Evolutionary conservation across 2,888 invertebrate species (phyloP), one percentile per base, ranked within the genome.

Genomic region (Scaptomyza polygonia): DNA sequence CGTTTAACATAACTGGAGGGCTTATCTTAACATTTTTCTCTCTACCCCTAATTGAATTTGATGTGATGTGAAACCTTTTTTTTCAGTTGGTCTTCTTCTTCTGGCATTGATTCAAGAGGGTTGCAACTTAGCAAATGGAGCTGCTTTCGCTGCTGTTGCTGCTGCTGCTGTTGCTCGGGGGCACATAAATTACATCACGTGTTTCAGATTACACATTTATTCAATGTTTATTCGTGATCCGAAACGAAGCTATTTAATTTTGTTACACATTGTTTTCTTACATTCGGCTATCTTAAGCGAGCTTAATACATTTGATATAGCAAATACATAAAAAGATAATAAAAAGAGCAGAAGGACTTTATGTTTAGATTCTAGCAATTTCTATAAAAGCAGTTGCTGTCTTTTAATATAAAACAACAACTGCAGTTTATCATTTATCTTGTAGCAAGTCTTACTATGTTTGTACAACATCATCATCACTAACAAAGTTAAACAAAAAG

Each of bases 141-240:
- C 45, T 45, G 14, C 7, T 16, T 0, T 3, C 16, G 27, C 45
- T 7, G 6, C 4, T 18, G 18, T 5, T 40, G 16, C 8, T 47
- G n/a, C n/a, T 0, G 9, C 45, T 45, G 30, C 30, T n/a, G 4
- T 18, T 65, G 43, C 58, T 55, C 53, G 52, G 65, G 48, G 47
- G 64, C 67, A 62, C 76, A 74, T 79, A 68, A 81, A 85, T 82
- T 63, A 68, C 66, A 77, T 79, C 80, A 82, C 86, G 80, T 81
- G 80, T 79, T 49, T 30, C 57, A 79, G 80, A 47, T 81, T 79
- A 81, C 86, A 80, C 55, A 77, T 85, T 62, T 65, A 77, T 74
- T 49, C 47, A n/a, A 53, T 49, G n/a, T 47, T 42, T 75, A 29
- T 48, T 32, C 27, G 5, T 48, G 44, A 69, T 49, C 57, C 52